A percentile compares a stretch with the other conserved stretches of the same genome.
phyloP scores from a whole-genome alignment of 2,888 invertebrate genomes.

The Eubasilissa splendida region DNA sequence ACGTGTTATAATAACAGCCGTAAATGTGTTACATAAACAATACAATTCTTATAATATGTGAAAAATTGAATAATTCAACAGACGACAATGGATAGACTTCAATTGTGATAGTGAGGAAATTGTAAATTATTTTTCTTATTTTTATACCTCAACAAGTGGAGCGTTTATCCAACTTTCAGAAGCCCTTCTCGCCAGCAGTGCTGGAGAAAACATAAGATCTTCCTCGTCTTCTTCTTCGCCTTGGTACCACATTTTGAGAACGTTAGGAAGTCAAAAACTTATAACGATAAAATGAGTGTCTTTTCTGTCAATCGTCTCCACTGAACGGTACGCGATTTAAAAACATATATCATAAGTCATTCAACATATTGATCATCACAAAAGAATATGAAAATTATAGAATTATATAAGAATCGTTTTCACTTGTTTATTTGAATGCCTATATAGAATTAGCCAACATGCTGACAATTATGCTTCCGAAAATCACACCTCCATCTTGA shows the following conservation, averaged over 20 bases:
- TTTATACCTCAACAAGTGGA: conserved; percentile 86
- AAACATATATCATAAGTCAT: background rate
- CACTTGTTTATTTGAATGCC: background rate
- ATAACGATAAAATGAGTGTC: no score
- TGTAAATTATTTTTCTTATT: no score
- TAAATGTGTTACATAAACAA: no score
- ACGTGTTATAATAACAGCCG: no score
- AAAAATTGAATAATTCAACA: no score
- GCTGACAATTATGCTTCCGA: background rate
- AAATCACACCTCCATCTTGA: background rate
- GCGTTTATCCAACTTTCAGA: conserved; percentile 93
- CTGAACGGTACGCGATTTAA: background rate
- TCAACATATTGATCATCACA: background rate
- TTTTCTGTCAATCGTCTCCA: no score
- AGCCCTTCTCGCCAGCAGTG: conserved; percentile 87
- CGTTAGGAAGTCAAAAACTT: background rate
- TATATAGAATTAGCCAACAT: background rate
- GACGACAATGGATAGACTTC: no score
- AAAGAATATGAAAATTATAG: background rate
- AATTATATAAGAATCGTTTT: conserved; percentile 21
- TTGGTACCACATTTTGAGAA: conserved; percentile 82
- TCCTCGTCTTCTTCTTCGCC: conserved; percentile 88
- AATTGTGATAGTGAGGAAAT: no score
- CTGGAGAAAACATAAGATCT: conserved; percentile 89
- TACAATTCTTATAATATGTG: no score